A percentile compares a stretch with the other conserved stretches of the same genome.
These are phyloP conservation scores for Agonopterix heracliana DNA, from an alignment of 2,888 invertebrate species.

Conservation along the genomic window DNA sequence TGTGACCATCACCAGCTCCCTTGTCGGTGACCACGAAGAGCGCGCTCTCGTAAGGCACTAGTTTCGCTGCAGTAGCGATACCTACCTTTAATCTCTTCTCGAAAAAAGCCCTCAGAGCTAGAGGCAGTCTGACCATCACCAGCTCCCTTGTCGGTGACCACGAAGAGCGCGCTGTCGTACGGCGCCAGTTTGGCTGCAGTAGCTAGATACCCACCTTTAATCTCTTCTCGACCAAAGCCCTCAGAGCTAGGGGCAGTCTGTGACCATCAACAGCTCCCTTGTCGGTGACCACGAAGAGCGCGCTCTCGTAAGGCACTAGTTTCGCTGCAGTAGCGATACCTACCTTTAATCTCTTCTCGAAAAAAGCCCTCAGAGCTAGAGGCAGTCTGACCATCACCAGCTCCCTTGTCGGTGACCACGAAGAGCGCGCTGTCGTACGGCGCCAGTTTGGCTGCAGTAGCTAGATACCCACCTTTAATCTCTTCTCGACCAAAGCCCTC, in stretches of 20 bases:
- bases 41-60: too few species aligned
- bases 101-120: conserved; percentile 43
- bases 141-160: too few species aligned
- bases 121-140: conserved; percentile 49
- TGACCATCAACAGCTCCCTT: too few species aligned
- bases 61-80: too few species aligned
- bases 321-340: conserved; percentile 76
- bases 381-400: conserved; percentile 57
- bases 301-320: conserved; percentile 77
- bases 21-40: conserved; percentile 77
- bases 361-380: conserved; percentile 18
- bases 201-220: too few species aligned
- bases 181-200: too few species aligned
- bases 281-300: conserved; percentile 78
- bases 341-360: conserved; percentile 62
- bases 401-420: conserved; percentile 74
- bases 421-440: conserved; percentile 45
- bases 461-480: background rate
- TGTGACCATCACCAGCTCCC: too few species aligned
- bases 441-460: too few species aligned
- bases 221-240: too few species aligned
- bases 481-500: background rate
- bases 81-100: background rate
- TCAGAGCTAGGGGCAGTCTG: too few species aligned
- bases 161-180: too few species aligned